Evolutionary conservation across 2,797 vertebrate genomes (phyloP), one percentile per base, ranked within the genome.

Genomic region (Enoplosus armatus): DNA sequence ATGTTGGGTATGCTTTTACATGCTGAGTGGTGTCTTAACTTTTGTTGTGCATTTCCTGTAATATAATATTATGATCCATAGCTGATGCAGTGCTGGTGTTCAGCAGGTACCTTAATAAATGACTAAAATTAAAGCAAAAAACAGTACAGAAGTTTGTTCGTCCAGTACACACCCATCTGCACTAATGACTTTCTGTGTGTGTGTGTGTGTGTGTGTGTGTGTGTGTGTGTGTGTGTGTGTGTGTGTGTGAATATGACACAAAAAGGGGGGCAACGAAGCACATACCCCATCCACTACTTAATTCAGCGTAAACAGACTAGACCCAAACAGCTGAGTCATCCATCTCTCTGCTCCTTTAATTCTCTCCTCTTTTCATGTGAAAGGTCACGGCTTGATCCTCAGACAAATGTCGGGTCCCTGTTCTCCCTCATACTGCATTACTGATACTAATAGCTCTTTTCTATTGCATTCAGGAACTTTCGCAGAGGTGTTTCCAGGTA

Each of bases 361-460:
- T 75, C 72, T 56, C n/a, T 12, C 45, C 60, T 84, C 75, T 56
- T 87, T 82, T 87, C 79, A 89, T 83, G 65, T 81, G 65, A 79
- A 91, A 87, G 83, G 87, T 90, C 86, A 84, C 15, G 6, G 80
- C 85, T 84, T 83, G 80, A 90, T 89, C 80, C 72, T 87, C 65
- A 79, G 72, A 74, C 15, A 26, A 76, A 83, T 61, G 85, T 66
- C 37, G 5, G 22, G 39, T 39, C 73, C 16, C 41, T 53, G 26
- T 64, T 69, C 56, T 70, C 47, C 51, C 54, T 68, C 48, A 33
- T 22, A 11, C 53, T 55, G 54, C 64, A 75, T 75, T 41, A 72
- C 66, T 27, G 41, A 83, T 48, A 77, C 16, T 6, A 61, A 54
- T 54, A 48, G 47, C 47, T 56, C 56, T 56, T 66, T 51, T 60